Percentiles rank a stretch among this genome's conserved stretches.
These are phyloP conservation scores for Anarrhichthys ocellatus DNA, from an alignment of 2,113 vertebrate species.

Conservation along the genomic window DNA sequence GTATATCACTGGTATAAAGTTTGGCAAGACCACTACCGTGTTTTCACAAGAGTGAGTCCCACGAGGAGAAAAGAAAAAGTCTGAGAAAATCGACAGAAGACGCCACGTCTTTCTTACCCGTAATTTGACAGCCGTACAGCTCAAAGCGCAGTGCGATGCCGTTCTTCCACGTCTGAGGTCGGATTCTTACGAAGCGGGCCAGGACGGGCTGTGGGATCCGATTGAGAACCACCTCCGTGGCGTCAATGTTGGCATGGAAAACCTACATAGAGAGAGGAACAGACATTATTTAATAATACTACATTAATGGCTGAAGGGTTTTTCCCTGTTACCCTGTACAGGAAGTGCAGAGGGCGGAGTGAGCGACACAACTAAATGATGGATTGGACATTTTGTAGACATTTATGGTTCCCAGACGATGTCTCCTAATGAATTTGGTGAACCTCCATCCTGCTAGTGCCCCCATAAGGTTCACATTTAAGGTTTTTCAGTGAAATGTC, in stretches of 20 bases:
- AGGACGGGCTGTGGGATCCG: slow-evolving; percentile 92
- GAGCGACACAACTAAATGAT: not conserved
- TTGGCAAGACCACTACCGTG: slow-evolving; percentile 15
- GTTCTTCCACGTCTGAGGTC: slow-evolving; percentile 93
- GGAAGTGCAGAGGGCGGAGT: not conserved
- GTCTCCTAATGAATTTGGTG: not conserved
- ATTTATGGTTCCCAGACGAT: not conserved
- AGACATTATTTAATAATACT: not conserved
- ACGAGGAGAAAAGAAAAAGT: slow-evolving; percentile 32
- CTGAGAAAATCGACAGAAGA: slow-evolving; percentile 23
- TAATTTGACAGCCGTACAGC: slow-evolving; percentile 96
- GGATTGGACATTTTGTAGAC: not conserved
- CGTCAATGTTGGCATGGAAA: slow-evolving; percentile 93
- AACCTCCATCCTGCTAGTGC: not conserved
- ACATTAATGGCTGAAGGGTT: not conserved
- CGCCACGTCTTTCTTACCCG: slow-evolving; percentile 82
- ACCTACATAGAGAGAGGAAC: slow-evolving; percentile 79
- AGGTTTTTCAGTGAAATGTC: not conserved
- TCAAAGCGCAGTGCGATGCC: slow-evolving; percentile 95
- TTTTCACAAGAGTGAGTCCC: slow-evolving; percentile 45
- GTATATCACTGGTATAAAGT: slow-evolving; percentile 32
- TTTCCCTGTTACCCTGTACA: not conserved
- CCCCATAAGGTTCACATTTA: not conserved
- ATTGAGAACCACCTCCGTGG: slow-evolving; percentile 94
- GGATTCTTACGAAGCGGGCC: slow-evolving; percentile 92